A percentile compares a stretch with the other conserved stretches of the same genome.
Evolutionary conservation across 1,140 invertebrate genomes (phyloP).

Genomic region (Lysiphlebus fabarum): DNA sequence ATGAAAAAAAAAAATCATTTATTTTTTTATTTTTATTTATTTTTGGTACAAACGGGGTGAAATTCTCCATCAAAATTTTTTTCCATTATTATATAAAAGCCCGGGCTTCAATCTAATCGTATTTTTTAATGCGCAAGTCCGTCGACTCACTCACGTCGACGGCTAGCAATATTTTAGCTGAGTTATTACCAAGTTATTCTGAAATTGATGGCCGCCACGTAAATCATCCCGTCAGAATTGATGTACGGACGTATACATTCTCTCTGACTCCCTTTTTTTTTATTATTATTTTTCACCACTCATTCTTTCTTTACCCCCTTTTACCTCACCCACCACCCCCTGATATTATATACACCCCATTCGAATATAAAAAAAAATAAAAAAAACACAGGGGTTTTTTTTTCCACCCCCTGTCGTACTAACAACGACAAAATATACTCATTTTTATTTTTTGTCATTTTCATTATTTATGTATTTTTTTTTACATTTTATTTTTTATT

Average conservation of each 20-base stretch:
- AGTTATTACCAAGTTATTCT: slow-evolving; percentile 49
- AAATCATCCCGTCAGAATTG: slow-evolving; percentile 46
- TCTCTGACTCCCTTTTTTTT: slow-evolving; percentile 30
- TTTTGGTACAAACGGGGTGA: neutral
- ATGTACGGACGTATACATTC: slow-evolving; percentile 39
- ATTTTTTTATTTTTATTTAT: slow-evolving; percentile 3
- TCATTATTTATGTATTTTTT: too few species aligned
- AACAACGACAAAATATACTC: slow-evolving; percentile 20
- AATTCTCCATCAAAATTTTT: slow-evolving; percentile 20
- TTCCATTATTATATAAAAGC: slow-evolving; percentile 27
- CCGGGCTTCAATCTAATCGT: slow-evolving; percentile 30
- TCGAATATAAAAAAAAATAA: too few species aligned
- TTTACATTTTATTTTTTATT: neutral
- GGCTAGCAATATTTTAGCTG: slow-evolving; percentile 37
- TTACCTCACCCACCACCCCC: neutral
- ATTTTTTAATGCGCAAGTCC: slow-evolving; percentile 5
- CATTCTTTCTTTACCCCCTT: slow-evolving; percentile 21
- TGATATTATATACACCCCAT: neutral
- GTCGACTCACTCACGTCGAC: slow-evolving; percentile 32
- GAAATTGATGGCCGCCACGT: slow-evolving; percentile 45
- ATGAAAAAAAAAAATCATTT: slow-evolving; percentile 6
- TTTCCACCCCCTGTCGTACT: too few species aligned
- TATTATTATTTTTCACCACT: slow-evolving; percentile 24
- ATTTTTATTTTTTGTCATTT: slow-evolving; percentile 9
- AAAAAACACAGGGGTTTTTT: too few species aligned